Percentiles rank a stretch among this genome's conserved stretches.
Evolutionary conservation across 2,113 vertebrate genomes (phyloP).

Genomic region (Phrynosoma platyrhinos): DNA sequence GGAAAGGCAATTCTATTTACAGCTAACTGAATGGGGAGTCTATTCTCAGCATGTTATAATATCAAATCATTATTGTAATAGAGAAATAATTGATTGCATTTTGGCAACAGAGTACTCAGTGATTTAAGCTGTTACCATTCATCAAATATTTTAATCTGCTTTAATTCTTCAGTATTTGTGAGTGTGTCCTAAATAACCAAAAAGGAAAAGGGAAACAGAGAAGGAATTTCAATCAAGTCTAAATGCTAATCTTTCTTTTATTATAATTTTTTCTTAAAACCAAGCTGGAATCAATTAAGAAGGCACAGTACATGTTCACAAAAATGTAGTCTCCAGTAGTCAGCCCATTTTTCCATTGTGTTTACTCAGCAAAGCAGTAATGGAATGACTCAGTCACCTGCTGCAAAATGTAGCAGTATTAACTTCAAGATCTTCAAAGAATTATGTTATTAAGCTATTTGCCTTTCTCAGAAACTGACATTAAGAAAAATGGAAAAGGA

Average conservation of each 20-base stretch:
- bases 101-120: constrained; percentile 45
- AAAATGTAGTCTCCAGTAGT: neutral
- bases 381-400: constrained; percentile 24
- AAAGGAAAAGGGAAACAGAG: constrained; percentile 40
- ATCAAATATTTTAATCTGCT: constrained; percentile 47
- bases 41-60: neutral
- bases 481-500: constrained; percentile 14
- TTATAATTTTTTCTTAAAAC: constrained; percentile 10
- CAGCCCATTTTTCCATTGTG: constrained; percentile 5
- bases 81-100: constrained; percentile 49
- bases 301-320: constrained; percentile 15
- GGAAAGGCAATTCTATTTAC: constrained; percentile 2
- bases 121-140: constrained; percentile 34
- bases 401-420: constrained; percentile 25
- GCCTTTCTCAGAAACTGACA: constrained; percentile 24
- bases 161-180: neutral
- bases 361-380: constrained; percentile 40
- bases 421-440: constrained; percentile 6
- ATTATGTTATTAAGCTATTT: neutral
- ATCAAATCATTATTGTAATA: constrained; percentile 39
- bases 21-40: constrained; percentile 7
- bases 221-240: constrained; percentile 47
- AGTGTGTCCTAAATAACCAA: constrained; percentile 36
- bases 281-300: constrained; percentile 1
- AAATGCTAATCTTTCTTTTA: constrained; percentile 19